Conservation (phyloP, 2,797 vertebrate genomes). For the Iguana delicatissima region DNA sequence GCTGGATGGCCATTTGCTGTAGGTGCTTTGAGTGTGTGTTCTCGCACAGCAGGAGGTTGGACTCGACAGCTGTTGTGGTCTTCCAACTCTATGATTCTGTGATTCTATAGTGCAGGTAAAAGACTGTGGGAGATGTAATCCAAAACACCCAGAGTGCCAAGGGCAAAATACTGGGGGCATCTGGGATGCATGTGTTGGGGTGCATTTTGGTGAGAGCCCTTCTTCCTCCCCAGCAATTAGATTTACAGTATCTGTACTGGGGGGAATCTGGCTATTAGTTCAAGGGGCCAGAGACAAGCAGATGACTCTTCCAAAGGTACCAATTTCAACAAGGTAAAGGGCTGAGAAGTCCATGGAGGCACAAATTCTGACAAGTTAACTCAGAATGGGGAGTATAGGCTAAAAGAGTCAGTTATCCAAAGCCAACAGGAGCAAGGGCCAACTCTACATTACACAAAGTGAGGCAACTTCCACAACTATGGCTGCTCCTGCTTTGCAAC, state of each 20-base stretch:
- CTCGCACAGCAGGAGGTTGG: too few species aligned
- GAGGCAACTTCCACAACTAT: too few species aligned
- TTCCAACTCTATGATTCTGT: too few species aligned
- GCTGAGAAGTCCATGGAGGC: background rate
- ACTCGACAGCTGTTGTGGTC: too few species aligned
- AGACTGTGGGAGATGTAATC: background rate
- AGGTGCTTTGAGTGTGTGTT: too few species aligned
- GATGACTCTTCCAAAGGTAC: background rate
- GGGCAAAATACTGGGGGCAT: background rate
- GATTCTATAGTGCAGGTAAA: background rate
- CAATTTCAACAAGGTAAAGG: background rate
- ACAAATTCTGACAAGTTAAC: background rate
- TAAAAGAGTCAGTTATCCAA: background rate
- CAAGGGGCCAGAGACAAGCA: background rate
- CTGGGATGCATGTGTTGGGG: background rate
- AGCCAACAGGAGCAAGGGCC: background rate
- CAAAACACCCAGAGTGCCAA: background rate
- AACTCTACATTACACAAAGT: too few species aligned
- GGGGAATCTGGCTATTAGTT: background rate
- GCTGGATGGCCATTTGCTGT: too few species aligned
- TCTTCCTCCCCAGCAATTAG: background rate
- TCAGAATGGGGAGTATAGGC: background rate
- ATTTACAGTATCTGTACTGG: background rate
- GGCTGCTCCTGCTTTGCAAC: too few species aligned
- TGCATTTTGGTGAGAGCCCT: background rate